phyloP scores from a whole-genome alignment of 2,888 invertebrate genomes.

The Athalia rosae region DNA sequence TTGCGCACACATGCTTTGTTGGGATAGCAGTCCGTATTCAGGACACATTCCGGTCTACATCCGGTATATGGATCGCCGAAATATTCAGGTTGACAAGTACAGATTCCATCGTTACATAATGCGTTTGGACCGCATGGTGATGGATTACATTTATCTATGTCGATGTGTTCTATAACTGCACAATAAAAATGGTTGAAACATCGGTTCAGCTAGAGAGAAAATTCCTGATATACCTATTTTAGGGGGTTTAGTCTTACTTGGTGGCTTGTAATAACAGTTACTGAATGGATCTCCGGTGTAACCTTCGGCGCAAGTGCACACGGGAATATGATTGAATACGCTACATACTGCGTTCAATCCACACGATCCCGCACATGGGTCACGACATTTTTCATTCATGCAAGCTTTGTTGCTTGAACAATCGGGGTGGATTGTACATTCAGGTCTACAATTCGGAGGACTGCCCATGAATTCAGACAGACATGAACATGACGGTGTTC shows the following conservation, averaged over 20 bases:
- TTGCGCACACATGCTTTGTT: conserved; percentile 83
- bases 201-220: neutral
- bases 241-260: conserved; percentile 54
- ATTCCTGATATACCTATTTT: no score
- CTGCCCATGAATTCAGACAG: conserved; percentile 65
- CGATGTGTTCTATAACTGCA: conserved; percentile 57
- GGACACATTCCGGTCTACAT: conserved; percentile 77
- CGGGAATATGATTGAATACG: conserved; percentile 68
- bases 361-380: conserved; percentile 72
- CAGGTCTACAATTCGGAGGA: conserved; percentile 70
- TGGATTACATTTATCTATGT: conserved; percentile 77
- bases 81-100: conserved; percentile 73
- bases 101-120: conserved; percentile 79
- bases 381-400: conserved; percentile 67
- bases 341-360: conserved; percentile 70
- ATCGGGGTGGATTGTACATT: conserved; percentile 68
- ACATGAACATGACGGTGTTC: conserved; percentile 65
- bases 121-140: conserved; percentile 84
- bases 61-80: conserved; percentile 75
- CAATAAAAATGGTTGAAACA: conserved; percentile 14
- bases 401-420: conserved; percentile 67
- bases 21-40: conserved; percentile 83
- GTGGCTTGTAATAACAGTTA: conserved; percentile 61
- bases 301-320: conserved; percentile 70
- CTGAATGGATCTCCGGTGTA: conserved; percentile 72